Conservation (phyloP, 2,113 vertebrate genomes). For the Pholis gunnellus region DNA sequence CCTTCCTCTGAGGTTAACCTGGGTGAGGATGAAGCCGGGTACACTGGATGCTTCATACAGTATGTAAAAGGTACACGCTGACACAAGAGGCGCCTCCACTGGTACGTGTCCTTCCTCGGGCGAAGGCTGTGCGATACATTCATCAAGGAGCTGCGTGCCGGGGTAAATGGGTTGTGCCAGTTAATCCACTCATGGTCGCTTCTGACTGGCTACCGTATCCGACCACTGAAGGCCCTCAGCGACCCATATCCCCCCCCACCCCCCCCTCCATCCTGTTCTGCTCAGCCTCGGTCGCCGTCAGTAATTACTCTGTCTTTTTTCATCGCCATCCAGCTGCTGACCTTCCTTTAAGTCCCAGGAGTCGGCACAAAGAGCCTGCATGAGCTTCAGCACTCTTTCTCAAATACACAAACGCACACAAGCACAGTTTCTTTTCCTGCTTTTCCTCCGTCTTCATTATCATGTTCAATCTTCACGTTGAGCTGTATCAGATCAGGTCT, state of each 20-base stretch:
- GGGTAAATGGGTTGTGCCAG: conserved; percentile 6
- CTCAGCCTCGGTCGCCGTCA: neutral
- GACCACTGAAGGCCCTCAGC: conserved; percentile 12
- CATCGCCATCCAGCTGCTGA: conserved; percentile 58
- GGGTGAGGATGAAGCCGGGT: conserved; percentile 43
- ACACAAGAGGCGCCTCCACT: conserved; percentile 34
- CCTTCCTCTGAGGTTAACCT: conserved; percentile 38
- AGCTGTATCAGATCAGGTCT: neutral
- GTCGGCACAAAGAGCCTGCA: conserved; percentile 10
- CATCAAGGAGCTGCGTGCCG: conserved; percentile 20
- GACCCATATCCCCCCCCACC: conserved; percentile 16
- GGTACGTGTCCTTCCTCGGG: conserved; percentile 58
- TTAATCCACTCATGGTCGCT: conserved; percentile 28
- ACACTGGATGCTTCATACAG: conserved; percentile 68
- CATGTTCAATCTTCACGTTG: conserved; percentile 19
- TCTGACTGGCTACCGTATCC: conserved; percentile 11
- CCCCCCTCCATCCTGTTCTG: neutral
- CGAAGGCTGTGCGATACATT: conserved; percentile 46
- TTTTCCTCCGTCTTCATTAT: conserved; percentile 9
- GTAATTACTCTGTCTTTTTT: conserved; percentile 59
- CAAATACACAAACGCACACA: conserved; percentile 38
- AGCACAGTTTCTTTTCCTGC: conserved; percentile 9
- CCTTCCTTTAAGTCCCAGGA: conserved; percentile 45
- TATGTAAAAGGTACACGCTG: conserved; percentile 71
- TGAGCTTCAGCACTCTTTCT: conserved; percentile 13